Evolutionary conservation across 2,113 vertebrate species (phyloP), one percentile per base, ranked within the genome.

Genomic region (Tachycineta bicolor): DNA sequence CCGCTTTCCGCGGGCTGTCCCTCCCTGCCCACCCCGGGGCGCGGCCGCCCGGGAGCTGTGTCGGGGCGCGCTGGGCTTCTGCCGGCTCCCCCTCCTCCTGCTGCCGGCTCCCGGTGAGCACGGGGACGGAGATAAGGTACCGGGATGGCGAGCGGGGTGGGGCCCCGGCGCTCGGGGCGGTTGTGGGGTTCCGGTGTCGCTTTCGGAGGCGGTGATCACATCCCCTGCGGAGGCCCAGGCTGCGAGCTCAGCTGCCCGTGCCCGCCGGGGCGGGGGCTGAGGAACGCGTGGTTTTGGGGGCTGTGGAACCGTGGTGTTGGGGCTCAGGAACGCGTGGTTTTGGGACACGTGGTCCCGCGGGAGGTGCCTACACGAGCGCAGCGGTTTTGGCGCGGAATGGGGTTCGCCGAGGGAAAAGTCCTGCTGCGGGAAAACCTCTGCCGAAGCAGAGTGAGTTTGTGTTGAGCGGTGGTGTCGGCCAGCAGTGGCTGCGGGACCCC

Each of bases 331-430:
- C 39, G 15, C 28, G 4, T 56, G 31, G 29, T 19, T 22, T 3
- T 18, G 29, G 33, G 18, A 2, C 52, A 12, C 7, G 18, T 5
- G 64, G 6, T 28, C 8, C 18, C 15, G 56, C 19, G 12, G 59
- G n/a, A 31, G n/a, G 17, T 12, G 37, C 3, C 34, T 18, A 2
- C 52, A 3, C 2, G 9, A 1, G 0, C 12, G 1, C 9, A 4
- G 39, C 1, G 5, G 10, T 4, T 60, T 19, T 41, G 59, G 52
- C 5, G 33, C 6, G 24, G 14, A 20, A 0, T 25, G 25, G 46
- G 3, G 29, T 16, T 67, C 26, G 2, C n/a, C 2, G 52, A 29
- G 65, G 28, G 25, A n/a, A 22, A 44, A 37, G 46, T 28, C 7
- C 12, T 1, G 25, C 2, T 12, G 50, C 33, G 65, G 22, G 34